Conservation (phyloP, 1,140 invertebrate species). For the Drosophila parabipectinata region DNA sequence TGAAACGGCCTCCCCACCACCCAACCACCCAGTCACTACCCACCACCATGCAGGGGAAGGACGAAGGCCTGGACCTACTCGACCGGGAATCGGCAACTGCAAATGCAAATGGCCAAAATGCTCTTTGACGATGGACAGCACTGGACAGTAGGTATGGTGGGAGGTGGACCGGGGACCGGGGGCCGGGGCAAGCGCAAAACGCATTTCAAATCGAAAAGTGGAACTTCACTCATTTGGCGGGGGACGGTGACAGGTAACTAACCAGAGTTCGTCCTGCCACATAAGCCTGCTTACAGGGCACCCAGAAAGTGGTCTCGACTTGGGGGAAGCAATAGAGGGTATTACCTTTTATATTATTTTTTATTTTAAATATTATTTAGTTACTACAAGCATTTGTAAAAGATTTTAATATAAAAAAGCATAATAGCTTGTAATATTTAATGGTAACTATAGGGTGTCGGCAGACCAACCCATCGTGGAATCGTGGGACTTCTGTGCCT, state of each 20-base stretch:
- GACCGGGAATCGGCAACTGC: conserved; percentile 40
- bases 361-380: background rate
- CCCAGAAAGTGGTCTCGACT: background rate
- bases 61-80: conserved; percentile 30
- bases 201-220: conserved; percentile 78
- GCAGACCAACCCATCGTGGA: background rate
- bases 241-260: conserved; percentile 46
- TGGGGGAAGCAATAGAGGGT: background rate
- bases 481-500: conserved; percentile 16
- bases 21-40: conserved; percentile 1
- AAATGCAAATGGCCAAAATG: conserved; percentile 77
- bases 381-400: background rate
- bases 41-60: conserved; percentile 3
- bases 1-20: conserved; percentile 5
- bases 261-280: conserved; percentile 20
- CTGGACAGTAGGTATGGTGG: background rate
- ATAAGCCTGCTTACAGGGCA: conserved; percentile 33
- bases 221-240: conserved; percentile 70
- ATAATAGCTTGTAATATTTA: too few relatives aligned
- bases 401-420: background rate
- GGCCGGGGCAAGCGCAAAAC: conserved; percentile 56
- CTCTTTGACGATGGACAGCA: conserved; percentile 63
- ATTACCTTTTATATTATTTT: too few relatives aligned
- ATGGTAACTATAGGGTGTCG: background rate
- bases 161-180: conserved; percentile 1